These are phyloP conservation scores for Zoanthus solanderi DNA, from an alignment of 92 coral and sea anemone genomes.

Conservation along the genomic window DNA sequence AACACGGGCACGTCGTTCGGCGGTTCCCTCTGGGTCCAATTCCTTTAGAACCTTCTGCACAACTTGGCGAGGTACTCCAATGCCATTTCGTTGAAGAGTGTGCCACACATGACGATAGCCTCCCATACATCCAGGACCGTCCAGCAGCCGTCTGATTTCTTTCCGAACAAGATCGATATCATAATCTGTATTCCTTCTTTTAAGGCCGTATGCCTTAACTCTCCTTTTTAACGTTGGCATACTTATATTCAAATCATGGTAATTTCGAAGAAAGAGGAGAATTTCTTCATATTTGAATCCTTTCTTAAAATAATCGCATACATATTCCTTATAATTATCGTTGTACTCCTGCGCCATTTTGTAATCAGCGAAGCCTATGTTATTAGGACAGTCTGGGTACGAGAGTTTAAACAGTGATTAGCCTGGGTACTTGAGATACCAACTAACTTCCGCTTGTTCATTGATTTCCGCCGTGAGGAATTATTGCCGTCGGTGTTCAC, in stretches of 20 bases:
- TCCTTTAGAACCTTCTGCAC: background rate
- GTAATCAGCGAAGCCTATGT: slow-evolving; percentile 1
- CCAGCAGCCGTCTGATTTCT: slow-evolving; percentile 5
- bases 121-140: slow-evolving; percentile 16
- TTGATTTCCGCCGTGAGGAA: background rate
- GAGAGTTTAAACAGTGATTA: background rate
- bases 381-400: background rate
- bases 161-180: background rate
- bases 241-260: slow-evolving; percentile 46
- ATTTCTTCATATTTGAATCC: slow-evolving; percentile 50
- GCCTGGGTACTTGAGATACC: background rate
- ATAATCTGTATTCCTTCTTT: slow-evolving; percentile 20
- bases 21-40: slow-evolving; percentile 1
- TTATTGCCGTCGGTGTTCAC: slow-evolving; percentile 11
- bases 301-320: slow-evolving; percentile 51
- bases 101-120: background rate
- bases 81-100: slow-evolving; percentile 6
- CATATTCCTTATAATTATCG: slow-evolving; percentile 16
- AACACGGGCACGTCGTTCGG: slow-evolving; percentile 2
- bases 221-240: slow-evolving; percentile 37
- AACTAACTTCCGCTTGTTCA: background rate
- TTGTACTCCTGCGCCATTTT: slow-evolving; percentile 53
- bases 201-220: slow-evolving; percentile 39
- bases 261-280: slow-evolving; percentile 31
- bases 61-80: background rate